Percentiles rank a stretch among this genome's conserved stretches.
Evolutionary conservation across 2,113 vertebrate species (phyloP).

Genomic region (Turdus rufiventris): DNA sequence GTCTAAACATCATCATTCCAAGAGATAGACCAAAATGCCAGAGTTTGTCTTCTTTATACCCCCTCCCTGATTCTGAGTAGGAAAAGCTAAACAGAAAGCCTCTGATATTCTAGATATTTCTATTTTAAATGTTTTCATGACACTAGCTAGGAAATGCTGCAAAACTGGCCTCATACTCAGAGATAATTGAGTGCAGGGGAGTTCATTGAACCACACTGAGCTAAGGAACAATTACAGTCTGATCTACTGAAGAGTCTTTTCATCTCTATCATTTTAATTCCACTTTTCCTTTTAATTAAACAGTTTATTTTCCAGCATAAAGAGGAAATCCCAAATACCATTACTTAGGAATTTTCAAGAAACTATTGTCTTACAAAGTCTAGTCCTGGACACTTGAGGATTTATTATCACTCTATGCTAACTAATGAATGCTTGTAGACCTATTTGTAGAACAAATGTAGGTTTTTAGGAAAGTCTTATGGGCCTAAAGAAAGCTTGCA

Average conservation of each 20-base stretch:
- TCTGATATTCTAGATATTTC: background rate
- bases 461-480: background rate
- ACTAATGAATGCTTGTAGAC: background rate
- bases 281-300: conserved; percentile 16
- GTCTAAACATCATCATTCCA: background rate
- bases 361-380: background rate
- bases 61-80: background rate
- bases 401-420: background rate
- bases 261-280: background rate
- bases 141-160: background rate
- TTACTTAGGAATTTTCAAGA: background rate
- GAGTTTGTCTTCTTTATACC: background rate
- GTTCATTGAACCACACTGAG: background rate
- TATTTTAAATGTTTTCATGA: background rate
- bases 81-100: background rate
- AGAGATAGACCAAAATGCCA: background rate
- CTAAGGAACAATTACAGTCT: background rate
- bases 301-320: conserved; percentile 2
- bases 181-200: background rate
- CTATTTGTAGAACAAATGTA: background rate
- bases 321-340: background rate
- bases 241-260: background rate
- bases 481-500: background rate
- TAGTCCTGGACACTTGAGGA: background rate
- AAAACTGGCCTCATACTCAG: background rate